Base-by-base conservation (phyloP, 2,797 vertebrate species). In the Capromys pilorides region DNA sequence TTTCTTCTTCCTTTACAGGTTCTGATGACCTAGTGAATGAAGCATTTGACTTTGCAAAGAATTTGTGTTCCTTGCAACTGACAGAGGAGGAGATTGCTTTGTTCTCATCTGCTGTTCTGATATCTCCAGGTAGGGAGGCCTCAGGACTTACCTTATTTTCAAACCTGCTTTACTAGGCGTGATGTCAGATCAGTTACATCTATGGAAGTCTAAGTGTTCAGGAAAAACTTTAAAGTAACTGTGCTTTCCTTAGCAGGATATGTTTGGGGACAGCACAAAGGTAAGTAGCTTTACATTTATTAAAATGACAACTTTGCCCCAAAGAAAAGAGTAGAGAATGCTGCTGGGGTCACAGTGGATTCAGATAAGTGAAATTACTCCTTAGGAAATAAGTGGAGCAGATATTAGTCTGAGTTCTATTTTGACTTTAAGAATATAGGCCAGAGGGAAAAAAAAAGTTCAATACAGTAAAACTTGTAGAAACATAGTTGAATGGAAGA, bases 11-110 rank as follows among this genome's bases (percentile, higher is more conserved):
- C 19, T 97, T 80, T 95, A 41, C 97, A 99, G 99, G 99, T 98
- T 99, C 99, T 90, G 99, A 99, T 97, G 99, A 99, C 98, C 98
- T 99, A 96, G 99, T 99, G 98, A 99, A 99, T 96, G 99, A 99
- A 57, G 99, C 99, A 13, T 99, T 99, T 97, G 99, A 99, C 98
- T 99, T 99, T 97, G 99, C 99, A 97, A 99, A 99, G 98, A 99
- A 99, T 98, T 98, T 99, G 96, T 99, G 99, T 98, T 99, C 99
- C 88, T 99, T 99, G 98, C 99, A 99, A 98, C 98, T 99, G 96
- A 99, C 99, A 1, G 99, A 99, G 95, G 99, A 99, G 96, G 99
- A 99, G 98, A 99, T 99, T 95, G 99, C 99, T 88, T 98, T 99
- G 98, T 99, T 99, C 98, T 99, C 99, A 59, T 99, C 99, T 95